Percentiles rank a stretch among this genome's conserved stretches.
These are phyloP conservation scores for Amiota minor DNA, from an alignment of 2,888 invertebrate species.

Conservation along the genomic window DNA sequence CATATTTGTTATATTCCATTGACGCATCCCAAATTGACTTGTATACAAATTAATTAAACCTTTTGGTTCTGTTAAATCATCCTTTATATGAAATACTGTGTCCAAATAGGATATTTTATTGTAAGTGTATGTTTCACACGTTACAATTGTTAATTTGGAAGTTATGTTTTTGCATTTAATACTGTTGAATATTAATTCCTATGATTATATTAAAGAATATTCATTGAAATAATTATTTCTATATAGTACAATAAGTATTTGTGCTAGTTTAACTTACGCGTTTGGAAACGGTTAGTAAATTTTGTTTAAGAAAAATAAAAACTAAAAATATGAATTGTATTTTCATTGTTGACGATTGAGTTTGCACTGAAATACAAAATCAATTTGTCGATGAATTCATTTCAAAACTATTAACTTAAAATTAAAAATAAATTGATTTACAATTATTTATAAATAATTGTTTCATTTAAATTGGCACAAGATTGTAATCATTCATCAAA, in stretches of 20 bases:
- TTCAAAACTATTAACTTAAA: too few species aligned
- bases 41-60: neutral
- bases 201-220: neutral
- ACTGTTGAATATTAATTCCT: neutral
- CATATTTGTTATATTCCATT: neutral
- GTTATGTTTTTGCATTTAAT: neutral
- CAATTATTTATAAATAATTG: too few species aligned
- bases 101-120: neutral
- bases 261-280: neutral
- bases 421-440: too few species aligned
- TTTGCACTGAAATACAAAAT: too few species aligned
- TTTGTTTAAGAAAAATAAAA: neutral
- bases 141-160: neutral
- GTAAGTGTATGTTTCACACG: neutral
- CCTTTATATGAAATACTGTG: neutral
- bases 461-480: too few species aligned
- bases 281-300: neutral
- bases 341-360: neutral
- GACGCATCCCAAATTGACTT: neutral
- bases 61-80: neutral
- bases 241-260: too few species aligned
- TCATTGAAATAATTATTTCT: too few species aligned
- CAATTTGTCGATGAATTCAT: too few species aligned
- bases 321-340: neutral
- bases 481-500: too few species aligned